Evolutionary conservation across 2,113 vertebrate genomes (phyloP).

Genomic region (Lonchura striata): DNA sequence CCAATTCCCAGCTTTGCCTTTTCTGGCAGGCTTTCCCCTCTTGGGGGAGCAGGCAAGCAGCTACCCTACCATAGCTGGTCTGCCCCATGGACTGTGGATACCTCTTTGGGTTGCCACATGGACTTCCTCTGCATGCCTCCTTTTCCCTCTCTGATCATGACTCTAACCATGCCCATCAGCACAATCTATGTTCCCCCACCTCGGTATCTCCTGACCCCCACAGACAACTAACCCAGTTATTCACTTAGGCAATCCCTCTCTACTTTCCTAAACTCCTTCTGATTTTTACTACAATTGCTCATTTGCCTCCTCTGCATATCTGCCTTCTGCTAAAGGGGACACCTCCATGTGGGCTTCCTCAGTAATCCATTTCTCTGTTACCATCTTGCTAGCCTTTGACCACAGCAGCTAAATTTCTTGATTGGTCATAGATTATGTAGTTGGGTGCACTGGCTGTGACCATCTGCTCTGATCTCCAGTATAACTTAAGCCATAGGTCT

Average conservation of each 20-base stretch:
- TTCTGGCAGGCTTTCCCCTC: background rate
- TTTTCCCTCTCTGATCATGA: too few species aligned
- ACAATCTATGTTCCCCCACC: background rate
- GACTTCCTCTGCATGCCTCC: background rate
- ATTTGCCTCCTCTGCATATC: background rate
- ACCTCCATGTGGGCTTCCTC: accelerated
- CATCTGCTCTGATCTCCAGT: constrained; percentile 30
- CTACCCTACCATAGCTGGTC: background rate
- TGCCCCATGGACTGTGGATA: background rate
- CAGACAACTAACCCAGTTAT: accelerated
- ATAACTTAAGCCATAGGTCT: constrained; percentile 24
- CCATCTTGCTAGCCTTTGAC: background rate
- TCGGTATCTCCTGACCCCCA: accelerated
- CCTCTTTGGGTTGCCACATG: background rate
- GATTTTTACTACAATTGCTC: background rate
- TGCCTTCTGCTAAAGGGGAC: background rate
- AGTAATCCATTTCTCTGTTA: background rate
- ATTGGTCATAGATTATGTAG: constrained; percentile 10
- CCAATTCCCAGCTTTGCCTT: background rate
- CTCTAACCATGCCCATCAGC: background rate
- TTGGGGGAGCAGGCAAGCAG: background rate
- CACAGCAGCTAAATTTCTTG: background rate
- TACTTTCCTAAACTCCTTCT: background rate
- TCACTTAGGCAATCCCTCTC: background rate
- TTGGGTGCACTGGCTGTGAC: constrained; percentile 15